Base-by-base conservation (phyloP, 92 coral and sea anemone species). In the Montipora capitata region DNA sequence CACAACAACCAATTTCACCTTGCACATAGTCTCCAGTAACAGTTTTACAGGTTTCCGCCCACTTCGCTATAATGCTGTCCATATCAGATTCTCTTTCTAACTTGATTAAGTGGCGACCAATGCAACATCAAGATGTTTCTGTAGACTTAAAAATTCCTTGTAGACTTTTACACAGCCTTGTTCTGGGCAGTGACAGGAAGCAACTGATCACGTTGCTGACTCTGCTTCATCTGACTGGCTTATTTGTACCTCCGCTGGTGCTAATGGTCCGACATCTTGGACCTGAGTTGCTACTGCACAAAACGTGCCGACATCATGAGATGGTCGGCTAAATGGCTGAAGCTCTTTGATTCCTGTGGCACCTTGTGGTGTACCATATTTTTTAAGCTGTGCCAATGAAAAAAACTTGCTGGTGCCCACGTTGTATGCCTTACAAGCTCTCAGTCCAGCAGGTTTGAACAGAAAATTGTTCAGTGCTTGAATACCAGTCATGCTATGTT, bases 1-100 rank as follows among this genome's bases (percentile, higher is more conserved):
- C 9, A 52, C 40, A 64, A 7, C 73, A 67, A 58, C n/a, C n/a
- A 48, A 45, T 12, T 35, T 80, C 48, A 66, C 74, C 18, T 44
- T 66, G 64, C 14, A 80, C 76, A 66, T 80, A 65, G 66, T 35
- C 76, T 18, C 85, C 18, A 16, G 64, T 8, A 8, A 80, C 85
- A 66, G 85, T 7, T 20, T 68, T 35, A 40, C 85, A 80, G 7
- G 85, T 80, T 48, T 66, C 85, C 64, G 85, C 76, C 85, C 85
- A 66, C 66, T 48, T 80, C 17, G 4, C 14, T 43, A 18, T 66
- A 27, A 80, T 66, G 18, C 7, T 18, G 48, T 80, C 85, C 35
- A 66, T 66, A 44, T 9, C 76, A 16, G 74, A 66, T 35, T 80
- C 82, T 76, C 20, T 76, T 78, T 65, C 76, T 12, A 76, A 38